Conservation (phyloP, 2,797 vertebrate species). For the Lerista edwardsae region DNA sequence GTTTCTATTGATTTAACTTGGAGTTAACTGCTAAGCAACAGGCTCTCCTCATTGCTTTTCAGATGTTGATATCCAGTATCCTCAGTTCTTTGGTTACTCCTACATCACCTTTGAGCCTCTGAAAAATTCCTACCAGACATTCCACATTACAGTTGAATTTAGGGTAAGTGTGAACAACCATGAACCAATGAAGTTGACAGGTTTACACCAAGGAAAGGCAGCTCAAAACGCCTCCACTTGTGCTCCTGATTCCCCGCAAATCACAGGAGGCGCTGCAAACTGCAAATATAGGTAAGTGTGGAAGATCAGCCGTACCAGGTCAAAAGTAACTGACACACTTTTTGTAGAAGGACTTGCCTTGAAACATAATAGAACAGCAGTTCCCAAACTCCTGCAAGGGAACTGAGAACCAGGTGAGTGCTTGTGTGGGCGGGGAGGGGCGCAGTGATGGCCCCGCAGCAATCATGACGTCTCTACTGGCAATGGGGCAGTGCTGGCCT, state of each 20-base stretch:
- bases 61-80: slow-evolving; percentile 90
- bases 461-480: too few relatives aligned
- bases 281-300: not conserved
- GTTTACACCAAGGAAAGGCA: not conserved
- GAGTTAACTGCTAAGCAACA: slow-evolving; percentile 30
- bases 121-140: slow-evolving; percentile 93
- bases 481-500: too few relatives aligned
- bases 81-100: slow-evolving; percentile 91
- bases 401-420: too few relatives aligned
- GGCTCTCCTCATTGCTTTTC: slow-evolving; percentile 57
- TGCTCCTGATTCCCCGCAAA: too few relatives aligned
- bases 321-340: not conserved
- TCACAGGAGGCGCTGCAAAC: not conserved
- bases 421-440: too few relatives aligned
- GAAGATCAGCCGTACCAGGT: not conserved
- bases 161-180: slow-evolving; percentile 80
- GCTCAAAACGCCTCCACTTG: too few relatives aligned
- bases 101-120: slow-evolving; percentile 94
- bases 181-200: not conserved
- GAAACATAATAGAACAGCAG: too few relatives aligned
- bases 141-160: slow-evolving; percentile 94
- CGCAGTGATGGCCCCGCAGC: too few relatives aligned
- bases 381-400: too few relatives aligned
- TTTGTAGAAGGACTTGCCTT: not conserved
- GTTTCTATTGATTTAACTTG: slow-evolving; percentile 8